These are phyloP conservation scores for Thermophis baileyi DNA, from an alignment of 2,113 vertebrate species.

Conservation along the genomic window DNA sequence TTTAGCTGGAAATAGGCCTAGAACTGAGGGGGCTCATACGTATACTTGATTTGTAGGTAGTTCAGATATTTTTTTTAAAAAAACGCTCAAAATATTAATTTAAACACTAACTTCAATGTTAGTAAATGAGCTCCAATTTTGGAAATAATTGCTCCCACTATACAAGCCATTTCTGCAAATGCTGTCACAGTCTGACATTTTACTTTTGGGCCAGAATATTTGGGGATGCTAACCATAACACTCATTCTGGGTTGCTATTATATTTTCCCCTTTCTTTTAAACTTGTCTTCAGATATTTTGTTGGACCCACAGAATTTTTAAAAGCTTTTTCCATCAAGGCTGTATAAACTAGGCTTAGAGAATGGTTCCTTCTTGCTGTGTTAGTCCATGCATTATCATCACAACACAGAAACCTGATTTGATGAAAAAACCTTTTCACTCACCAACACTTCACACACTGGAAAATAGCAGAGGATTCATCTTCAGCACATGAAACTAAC, in stretches of 20 bases:
- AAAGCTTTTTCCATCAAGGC: not conserved
- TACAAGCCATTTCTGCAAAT: not conserved
- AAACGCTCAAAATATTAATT: not conserved
- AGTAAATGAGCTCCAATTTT: not conserved
- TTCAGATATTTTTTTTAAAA: not conserved
- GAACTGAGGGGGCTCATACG: not conserved
- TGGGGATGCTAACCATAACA: not conserved
- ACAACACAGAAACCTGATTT: not conserved
- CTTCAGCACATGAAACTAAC: not conserved
- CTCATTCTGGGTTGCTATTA: not conserved
- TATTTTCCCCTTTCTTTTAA: not conserved
- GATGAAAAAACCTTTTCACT: not conserved
- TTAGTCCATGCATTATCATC: too few species aligned
- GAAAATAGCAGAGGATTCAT: not conserved
- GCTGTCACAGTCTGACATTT: not conserved
- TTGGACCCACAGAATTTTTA: not conserved
- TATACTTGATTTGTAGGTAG: not conserved
- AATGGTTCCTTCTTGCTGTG: not conserved
- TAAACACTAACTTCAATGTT: not conserved
- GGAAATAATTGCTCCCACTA: not conserved
- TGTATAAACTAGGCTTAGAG: not conserved
- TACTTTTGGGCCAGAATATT: not conserved
- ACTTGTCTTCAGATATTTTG: slow-evolving; percentile 1
- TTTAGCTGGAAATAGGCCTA: not conserved
- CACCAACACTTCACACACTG: not conserved